Evolutionary conservation across 1,140 invertebrate genomes (phyloP).

Genomic region (Phthorimaea operculella): DNA sequence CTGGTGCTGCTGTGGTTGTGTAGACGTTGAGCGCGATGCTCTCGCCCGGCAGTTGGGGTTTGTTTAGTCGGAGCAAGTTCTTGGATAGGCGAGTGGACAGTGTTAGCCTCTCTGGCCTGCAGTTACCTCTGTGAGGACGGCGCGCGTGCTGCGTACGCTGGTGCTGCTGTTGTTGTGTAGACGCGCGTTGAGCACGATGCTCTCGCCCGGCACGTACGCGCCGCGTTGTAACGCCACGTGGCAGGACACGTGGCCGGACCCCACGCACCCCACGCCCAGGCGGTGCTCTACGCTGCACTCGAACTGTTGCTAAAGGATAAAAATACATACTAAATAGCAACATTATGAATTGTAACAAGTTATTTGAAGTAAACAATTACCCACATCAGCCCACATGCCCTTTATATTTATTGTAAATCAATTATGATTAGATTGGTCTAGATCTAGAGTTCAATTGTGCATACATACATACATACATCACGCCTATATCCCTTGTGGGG

Average conservation of each 20-base stretch:
- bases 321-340: too few species aligned
- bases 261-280: constrained; percentile 86
- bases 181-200: constrained; percentile 85
- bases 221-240: constrained; percentile 88
- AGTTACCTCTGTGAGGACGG: constrained; percentile 81
- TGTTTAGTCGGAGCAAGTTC: too few species aligned
- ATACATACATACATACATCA: too few species aligned
- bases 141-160: constrained; percentile 78
- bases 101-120: too few species aligned
- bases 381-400: too few species aligned
- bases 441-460: too few species aligned
- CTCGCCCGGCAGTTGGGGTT: constrained; percentile 93
- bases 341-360: too few species aligned
- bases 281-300: constrained; percentile 91
- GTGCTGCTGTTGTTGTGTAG: constrained; percentile 89
- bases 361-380: too few species aligned
- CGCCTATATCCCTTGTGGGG: too few species aligned
- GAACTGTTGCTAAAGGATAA: constrained; percentile 81
- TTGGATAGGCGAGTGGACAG: too few species aligned
- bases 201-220: constrained; percentile 94
- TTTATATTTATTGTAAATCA: too few species aligned
- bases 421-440: too few species aligned
- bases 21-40: constrained; percentile 87
- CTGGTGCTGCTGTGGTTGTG: constrained; percentile 85
- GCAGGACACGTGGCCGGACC: constrained; percentile 84